Conservation (phyloP, 1,140 invertebrate genomes). For the Chironomus tepperi region DNA sequence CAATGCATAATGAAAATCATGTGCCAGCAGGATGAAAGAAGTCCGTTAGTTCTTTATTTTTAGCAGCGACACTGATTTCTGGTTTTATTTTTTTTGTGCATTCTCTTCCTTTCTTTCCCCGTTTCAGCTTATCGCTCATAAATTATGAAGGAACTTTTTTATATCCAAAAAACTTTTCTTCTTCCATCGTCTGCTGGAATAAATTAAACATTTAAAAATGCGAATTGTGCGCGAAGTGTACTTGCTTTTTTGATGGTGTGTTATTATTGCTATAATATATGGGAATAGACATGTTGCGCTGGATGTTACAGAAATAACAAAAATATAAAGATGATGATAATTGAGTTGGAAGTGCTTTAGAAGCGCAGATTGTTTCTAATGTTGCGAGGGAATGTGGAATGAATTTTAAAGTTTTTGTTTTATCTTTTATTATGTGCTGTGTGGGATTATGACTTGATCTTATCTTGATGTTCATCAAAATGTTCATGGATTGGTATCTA, state of each 20-base stretch:
- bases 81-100: not conserved
- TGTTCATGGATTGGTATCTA: no score
- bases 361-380: no score
- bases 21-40: not conserved
- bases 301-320: not conserved
- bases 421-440: no score
- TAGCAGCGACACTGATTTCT: not conserved
- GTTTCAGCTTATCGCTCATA: not conserved
- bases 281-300: not conserved
- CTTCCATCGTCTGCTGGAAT: not conserved
- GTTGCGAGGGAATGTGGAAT: no score
- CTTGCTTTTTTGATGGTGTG: not conserved
- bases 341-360: no score
- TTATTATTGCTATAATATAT: no score
- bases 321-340: not conserved
- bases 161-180: no score
- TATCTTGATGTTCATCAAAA: no score
- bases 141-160: not conserved
- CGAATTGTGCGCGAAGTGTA: not conserved
- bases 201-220: slow-evolving; percentile 15
- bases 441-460: no score
- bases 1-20: slow-evolving; percentile 5
- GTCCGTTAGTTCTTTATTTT: not conserved
- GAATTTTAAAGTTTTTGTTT: no score
- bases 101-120: not conserved